Evolutionary conservation across 2,797 vertebrate genomes (phyloP).

Genomic region (Sarcophilus harrisii): DNA sequence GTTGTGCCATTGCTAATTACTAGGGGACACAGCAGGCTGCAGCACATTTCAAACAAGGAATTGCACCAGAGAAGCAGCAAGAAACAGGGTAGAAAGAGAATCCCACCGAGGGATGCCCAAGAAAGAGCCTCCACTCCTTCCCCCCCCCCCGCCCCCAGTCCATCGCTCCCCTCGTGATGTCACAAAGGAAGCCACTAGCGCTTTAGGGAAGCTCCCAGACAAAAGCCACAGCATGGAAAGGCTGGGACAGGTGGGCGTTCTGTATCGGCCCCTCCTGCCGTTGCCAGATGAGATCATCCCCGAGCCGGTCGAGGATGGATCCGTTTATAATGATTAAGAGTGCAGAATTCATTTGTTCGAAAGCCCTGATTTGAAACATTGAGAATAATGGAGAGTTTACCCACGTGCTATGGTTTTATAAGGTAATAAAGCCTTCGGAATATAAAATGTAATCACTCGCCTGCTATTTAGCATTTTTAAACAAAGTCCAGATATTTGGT

Average conservation of each 20-base stretch:
- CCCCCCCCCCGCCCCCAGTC: not conserved
- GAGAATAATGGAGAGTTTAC: slow-evolving; percentile 45
- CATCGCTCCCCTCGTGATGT: not conserved
- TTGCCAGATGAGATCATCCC: not conserved
- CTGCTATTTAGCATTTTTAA: slow-evolving; percentile 39
- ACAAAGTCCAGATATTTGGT: slow-evolving; percentile 19
- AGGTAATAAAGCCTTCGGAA: slow-evolving; percentile 59
- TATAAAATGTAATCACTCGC: slow-evolving; percentile 52
- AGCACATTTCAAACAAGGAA: not conserved
- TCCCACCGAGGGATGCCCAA: not conserved
- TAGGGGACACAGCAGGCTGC: not conserved
- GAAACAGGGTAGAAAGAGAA: not conserved
- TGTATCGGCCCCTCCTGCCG: not conserved
- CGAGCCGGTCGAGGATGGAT: not conserved
- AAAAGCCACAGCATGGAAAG: not conserved
- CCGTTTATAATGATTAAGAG: not conserved
- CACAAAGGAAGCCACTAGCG: not conserved
- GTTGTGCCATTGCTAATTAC: slow-evolving; percentile 26
- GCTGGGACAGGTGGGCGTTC: not conserved
- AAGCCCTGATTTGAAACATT: slow-evolving; percentile 53
- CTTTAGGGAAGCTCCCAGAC: not conserved
- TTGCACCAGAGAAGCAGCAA: not conserved
- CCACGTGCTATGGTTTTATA: slow-evolving; percentile 52
- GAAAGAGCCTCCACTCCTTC: not conserved
- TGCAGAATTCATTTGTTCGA: not conserved